These are phyloP conservation scores for Pollenia angustigena DNA, from an alignment of 2,888 invertebrate species.

Conservation along the genomic window DNA sequence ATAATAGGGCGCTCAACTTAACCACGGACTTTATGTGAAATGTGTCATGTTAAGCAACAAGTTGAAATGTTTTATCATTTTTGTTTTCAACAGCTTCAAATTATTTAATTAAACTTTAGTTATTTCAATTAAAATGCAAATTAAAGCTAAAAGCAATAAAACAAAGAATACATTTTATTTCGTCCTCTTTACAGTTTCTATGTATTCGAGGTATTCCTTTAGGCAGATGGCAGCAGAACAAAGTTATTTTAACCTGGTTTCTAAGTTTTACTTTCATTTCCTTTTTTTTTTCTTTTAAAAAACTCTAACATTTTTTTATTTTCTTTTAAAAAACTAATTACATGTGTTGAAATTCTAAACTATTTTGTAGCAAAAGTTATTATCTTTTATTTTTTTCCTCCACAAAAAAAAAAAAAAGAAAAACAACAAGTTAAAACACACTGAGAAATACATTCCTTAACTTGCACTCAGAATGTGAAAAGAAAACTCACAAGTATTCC, in stretches of 20 bases:
- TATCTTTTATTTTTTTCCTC: neutral
- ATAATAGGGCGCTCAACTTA: no score
- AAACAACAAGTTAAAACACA: neutral
- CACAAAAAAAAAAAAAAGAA: neutral
- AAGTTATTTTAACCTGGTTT: constrained; percentile 32
- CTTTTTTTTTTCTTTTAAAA: neutral
- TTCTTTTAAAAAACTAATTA: constrained; percentile 28
- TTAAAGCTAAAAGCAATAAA: no score
- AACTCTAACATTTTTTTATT: neutral
- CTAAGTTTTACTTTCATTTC: neutral
- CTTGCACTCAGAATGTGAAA: constrained; percentile 4
- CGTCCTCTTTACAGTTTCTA: no score
- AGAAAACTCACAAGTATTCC: constrained; percentile 25
- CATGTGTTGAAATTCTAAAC: constrained; percentile 39
- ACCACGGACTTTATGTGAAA: no score
- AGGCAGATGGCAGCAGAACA: neutral
- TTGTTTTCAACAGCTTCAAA: no score
- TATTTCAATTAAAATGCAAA: no score
- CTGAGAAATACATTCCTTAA: neutral
- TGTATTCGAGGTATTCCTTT: no score
- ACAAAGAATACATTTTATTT: no score
- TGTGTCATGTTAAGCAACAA: no score
- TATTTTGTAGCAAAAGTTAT: constrained; percentile 35
- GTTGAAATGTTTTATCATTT: no score
- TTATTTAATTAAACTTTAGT: no score